Percentiles rank a stretch among this genome's conserved stretches.
These are phyloP conservation scores for Periophthalmus magnuspinnatus DNA, from an alignment of 2,797 vertebrate genomes.

Conservation along the genomic window DNA sequence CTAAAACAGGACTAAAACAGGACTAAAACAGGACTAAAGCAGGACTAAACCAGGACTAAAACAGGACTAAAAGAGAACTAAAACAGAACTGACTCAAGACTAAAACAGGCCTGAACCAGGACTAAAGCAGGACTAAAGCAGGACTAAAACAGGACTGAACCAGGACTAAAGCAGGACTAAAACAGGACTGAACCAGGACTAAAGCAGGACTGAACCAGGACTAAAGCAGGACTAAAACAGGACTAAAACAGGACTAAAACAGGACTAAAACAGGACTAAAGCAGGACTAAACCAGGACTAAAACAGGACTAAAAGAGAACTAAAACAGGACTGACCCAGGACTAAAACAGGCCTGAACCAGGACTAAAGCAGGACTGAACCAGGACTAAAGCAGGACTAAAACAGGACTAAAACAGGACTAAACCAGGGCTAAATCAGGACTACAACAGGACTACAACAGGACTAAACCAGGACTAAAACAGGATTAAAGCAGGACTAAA, in stretches of 20 bases:
- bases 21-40: not conserved
- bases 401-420: not conserved
- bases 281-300: not conserved
- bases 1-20: constrained; percentile 1
- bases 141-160: not conserved
- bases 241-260: too few relatives aligned
- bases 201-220: not conserved
- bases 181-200: not conserved
- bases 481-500: too few relatives aligned
- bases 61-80: not conserved
- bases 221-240: not conserved
- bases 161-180: not conserved
- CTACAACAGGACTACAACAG: too few relatives aligned
- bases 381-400: not conserved
- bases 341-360: too few relatives aligned
- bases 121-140: not conserved
- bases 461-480: too few relatives aligned
- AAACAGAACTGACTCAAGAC: not conserved
- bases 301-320: too few relatives aligned
- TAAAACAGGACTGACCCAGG: not conserved
- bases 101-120: not conserved
- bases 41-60: not conserved
- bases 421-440: not conserved
- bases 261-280: not conserved
- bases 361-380: not conserved